Evolutionary conservation across 2,113 vertebrate species (phyloP), one percentile per base, ranked within the genome.

Genomic region (Acrocephalus kingi): DNA sequence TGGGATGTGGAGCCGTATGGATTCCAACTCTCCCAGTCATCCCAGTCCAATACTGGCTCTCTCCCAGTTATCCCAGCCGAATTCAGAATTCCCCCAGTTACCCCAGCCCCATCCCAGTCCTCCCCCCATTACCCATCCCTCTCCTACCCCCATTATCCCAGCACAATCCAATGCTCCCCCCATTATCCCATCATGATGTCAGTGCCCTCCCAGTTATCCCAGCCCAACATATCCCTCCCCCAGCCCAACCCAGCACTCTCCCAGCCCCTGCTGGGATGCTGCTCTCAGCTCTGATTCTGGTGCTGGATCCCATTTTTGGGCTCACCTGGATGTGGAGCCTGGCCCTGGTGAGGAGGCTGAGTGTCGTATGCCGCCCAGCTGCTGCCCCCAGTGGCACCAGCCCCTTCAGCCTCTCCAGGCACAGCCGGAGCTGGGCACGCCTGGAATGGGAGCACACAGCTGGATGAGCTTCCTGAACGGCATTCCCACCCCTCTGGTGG

Each of bases 321-420:
- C 98, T 87, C 75, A 99, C 99, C 99, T 99, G 99, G 96, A 99
- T 99, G 98, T 99, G 99, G 93, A 98, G 97, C 97, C 98, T 98
- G 91, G 99, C 99, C 97, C 98, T 99, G 95, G 98, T 99, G 93
- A 99, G 98, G 78, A 99, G 98, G 97, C 99, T 99, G 94, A 99
- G 97, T 0, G 99, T 99, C 48, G 99, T 99, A 97, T 99, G 99
- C 79, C 98, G 97, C 96, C 98, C 98, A 39, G 98, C 98, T 24
- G 99, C 98, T 1, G 98, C 98, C 81, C 99, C 99, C 66, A 99
- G 96, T 0, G 99, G 99, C 75, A 99, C 99, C 20, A 99, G 95
- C 27, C 98, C 99, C 94, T 99, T 99, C 96, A 99, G 98, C 96
- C 98, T 99, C 97, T 99, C 99, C 96, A 99, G 97, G 94, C 99